Percentiles rank a stretch among this genome's conserved stretches.
Evolutionary conservation across 23 tunicate species (phyloP).

Genomic region (Pegea sp.): DNA sequence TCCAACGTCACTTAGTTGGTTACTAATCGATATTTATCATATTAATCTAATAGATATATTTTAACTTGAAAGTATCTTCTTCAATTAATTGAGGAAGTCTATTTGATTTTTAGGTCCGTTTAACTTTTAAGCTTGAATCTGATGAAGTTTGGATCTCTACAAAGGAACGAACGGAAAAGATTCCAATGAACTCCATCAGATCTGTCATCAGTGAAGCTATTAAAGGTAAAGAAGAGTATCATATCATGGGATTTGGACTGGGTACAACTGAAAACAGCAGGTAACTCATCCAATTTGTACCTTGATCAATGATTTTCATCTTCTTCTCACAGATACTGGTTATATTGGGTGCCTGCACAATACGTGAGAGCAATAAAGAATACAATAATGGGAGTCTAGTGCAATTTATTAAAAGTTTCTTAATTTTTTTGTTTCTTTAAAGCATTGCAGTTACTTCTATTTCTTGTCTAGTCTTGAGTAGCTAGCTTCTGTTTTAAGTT

Average conservation of each 20-base stretch:
- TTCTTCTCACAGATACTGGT: conserved; percentile 61
- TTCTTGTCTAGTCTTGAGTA: too few relatives aligned
- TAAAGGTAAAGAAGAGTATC: conserved; percentile 50
- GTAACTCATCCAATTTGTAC: conserved; percentile 1
- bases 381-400: conserved; percentile 30
- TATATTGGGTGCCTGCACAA: conserved; percentile 92
- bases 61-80: too few relatives aligned
- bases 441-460: too few relatives aligned
- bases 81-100: not conserved
- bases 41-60: too few relatives aligned
- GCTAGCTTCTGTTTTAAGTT: too few relatives aligned
- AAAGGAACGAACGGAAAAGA: conserved; percentile 73
- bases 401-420: too few relatives aligned
- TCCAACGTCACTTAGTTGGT: too few relatives aligned
- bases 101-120: conserved; percentile 32
- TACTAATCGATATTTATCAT: too few relatives aligned
- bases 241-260: conserved; percentile 52
- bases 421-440: too few relatives aligned
- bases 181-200: conserved; percentile 48
- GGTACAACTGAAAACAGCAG: conserved; percentile 98
- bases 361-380: conserved; percentile 63
- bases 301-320: not conserved
- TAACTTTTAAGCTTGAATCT: conserved; percentile 62
- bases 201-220: conserved; percentile 50
- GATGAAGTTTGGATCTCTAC: conserved; percentile 84